phyloP scores from a whole-genome alignment of 2,797 vertebrate species.

The Gadopsis marmoratus region DNA sequence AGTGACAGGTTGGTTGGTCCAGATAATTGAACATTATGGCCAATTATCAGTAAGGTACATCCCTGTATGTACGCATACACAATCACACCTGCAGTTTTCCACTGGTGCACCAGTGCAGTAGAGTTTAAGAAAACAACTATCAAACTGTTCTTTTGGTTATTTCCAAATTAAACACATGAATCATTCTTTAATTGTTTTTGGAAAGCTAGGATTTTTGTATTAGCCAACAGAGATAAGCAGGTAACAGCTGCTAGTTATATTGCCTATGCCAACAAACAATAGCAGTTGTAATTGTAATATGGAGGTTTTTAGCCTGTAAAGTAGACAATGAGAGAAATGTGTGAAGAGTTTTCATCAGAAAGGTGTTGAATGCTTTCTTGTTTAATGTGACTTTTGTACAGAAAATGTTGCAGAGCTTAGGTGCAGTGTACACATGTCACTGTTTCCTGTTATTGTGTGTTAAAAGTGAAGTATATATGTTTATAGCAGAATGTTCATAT shows the following conservation, averaged over 20 bases:
- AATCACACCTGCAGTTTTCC: neutral
- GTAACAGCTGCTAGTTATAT: neutral
- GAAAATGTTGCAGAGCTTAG: too few species aligned
- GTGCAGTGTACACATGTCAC: too few species aligned
- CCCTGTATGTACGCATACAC: too few species aligned
- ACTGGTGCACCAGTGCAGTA: too few species aligned
- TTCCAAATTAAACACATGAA: too few species aligned
- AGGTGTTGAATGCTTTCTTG: neutral
- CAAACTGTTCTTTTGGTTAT: too few species aligned
- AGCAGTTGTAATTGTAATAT: neutral
- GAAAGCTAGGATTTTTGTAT: neutral
- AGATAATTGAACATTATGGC: conserved; percentile 27
- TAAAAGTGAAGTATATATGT: neutral
- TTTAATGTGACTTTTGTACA: neutral
- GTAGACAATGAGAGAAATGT: neutral
- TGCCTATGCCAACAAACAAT: too few species aligned
- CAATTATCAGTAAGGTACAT: conserved; percentile 9
- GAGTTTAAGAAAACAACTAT: too few species aligned
- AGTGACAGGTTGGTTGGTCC: conserved; percentile 27
- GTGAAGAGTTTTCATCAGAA: neutral
- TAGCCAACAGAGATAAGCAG: neutral
- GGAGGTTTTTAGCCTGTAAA: neutral
- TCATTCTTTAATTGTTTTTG: too few species aligned
- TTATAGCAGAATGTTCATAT: neutral
- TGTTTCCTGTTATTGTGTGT: too few species aligned